These are phyloP conservation scores for Vanessa atalanta DNA, from an alignment of 1,140 invertebrate genomes.

Conservation along the genomic window DNA sequence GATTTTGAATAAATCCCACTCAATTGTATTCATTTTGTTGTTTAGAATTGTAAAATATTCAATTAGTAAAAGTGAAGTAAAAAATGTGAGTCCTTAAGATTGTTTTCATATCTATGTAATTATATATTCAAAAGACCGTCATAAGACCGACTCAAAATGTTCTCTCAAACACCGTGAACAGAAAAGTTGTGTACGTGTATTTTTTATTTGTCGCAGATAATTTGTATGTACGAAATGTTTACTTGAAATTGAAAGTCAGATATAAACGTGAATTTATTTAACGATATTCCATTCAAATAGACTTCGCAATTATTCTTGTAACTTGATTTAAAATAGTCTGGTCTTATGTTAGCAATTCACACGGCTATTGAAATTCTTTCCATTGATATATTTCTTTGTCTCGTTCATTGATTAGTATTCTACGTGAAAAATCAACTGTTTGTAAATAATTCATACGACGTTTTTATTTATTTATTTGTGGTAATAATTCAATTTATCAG, in stretches of 20 bases:
- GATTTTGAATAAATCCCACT: too few relatives aligned
- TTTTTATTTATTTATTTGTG: neutral
- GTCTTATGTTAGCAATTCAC: constrained; percentile 13
- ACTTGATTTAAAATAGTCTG: constrained; percentile 13
- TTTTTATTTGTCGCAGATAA: too few relatives aligned
- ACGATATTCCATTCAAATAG: constrained; percentile 10
- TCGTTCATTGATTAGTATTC: constrained; percentile 29
- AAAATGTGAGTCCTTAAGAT: too few relatives aligned
- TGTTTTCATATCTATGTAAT: too few relatives aligned
- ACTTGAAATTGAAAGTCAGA: constrained; percentile 1
- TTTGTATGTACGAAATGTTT: neutral
- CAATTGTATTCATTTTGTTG: too few relatives aligned
- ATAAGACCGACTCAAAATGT: too few relatives aligned
- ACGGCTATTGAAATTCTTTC: constrained; percentile 30
- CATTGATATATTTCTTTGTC: constrained; percentile 23
- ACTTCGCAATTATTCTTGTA: constrained; percentile 21
- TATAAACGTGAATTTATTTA: neutral
- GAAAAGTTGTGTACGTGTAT: too few relatives aligned
- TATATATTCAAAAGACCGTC: too few relatives aligned
- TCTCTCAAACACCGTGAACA: too few relatives aligned
- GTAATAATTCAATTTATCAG: neutral
- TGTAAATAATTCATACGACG: constrained; percentile 2
- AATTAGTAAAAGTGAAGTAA: too few relatives aligned
- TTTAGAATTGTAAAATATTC: too few relatives aligned
- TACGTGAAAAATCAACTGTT: constrained; percentile 7